phyloP scores from a whole-genome alignment of 2,888 invertebrate species.

The Dolomedes plantarius region DNA sequence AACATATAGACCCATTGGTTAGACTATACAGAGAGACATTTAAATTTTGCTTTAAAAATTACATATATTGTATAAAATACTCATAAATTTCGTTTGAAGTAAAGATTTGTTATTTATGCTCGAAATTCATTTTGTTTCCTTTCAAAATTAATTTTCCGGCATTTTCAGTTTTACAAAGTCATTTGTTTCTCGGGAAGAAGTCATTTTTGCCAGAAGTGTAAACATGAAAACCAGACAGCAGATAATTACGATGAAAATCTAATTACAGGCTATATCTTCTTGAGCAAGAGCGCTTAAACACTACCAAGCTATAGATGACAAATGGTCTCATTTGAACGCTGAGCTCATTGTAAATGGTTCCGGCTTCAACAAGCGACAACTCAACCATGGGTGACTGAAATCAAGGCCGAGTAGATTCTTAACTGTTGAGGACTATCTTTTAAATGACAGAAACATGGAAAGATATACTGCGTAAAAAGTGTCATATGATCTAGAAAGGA shows the following conservation, averaged over 20 bases:
- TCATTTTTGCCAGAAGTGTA: no score
- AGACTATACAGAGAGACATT: no score
- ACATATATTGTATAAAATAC: no score
- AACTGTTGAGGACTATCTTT: no score
- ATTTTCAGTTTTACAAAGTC: no score
- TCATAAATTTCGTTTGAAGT: no score
- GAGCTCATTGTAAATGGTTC: conserved; percentile 55
- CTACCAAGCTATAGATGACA: conserved; percentile 27
- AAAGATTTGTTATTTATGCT: no score
- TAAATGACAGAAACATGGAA: neutral
- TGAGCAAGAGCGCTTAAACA: conserved; percentile 33
- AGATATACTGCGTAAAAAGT: conserved; percentile 13
- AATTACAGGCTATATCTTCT: conserved; percentile 29
- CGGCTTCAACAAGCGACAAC: conserved; percentile 37
- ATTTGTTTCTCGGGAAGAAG: no score
- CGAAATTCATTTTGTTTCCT: no score
- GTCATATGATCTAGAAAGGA: conserved; percentile 27
- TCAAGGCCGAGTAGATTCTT: conserved; percentile 23
- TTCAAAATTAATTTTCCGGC: no score
- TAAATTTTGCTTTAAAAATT: no score
- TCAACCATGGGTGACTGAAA: conserved; percentile 17
- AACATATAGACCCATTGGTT: no score
- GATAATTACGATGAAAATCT: conserved; percentile 45
- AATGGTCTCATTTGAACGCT: conserved; percentile 44
- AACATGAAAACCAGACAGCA: conserved; percentile 12